Evolutionary conservation across 2,797 vertebrate genomes (phyloP).

Genomic region (Cuniculus paca): DNA sequence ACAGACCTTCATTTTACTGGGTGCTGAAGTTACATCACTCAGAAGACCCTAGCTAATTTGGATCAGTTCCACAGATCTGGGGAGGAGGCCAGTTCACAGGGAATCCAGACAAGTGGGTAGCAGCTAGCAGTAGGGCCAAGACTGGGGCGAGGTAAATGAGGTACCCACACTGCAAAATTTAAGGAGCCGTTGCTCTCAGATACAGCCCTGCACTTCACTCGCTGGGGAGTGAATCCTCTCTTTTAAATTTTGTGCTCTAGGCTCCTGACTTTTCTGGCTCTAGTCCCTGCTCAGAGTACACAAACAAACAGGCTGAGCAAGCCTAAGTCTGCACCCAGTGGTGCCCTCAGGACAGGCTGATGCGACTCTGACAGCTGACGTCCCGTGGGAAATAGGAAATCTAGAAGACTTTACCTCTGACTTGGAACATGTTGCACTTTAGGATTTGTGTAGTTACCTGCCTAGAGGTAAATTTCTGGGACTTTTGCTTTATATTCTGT

Average conservation of each 20-base stretch:
- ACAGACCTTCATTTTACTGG: background rate
- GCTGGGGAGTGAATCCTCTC: rapidly evolving
- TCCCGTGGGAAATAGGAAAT: background rate
- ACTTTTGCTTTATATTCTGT: constrained; percentile 22
- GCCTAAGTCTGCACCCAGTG: background rate
- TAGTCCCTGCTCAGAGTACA: background rate
- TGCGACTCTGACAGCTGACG: background rate
- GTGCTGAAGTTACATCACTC: background rate
- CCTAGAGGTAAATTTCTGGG: constrained; percentile 45
- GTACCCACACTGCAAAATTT: background rate
- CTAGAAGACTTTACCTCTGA: background rate
- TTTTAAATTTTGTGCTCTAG: background rate
- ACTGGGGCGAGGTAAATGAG: background rate
- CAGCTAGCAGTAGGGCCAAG: background rate
- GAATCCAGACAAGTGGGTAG: background rate
- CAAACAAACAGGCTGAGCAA: background rate
- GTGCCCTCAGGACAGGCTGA: background rate
- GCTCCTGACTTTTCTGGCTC: background rate
- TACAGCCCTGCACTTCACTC: background rate
- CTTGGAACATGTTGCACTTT: background rate
- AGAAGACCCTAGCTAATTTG: background rate
- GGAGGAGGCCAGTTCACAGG: background rate
- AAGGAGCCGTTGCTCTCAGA: background rate
- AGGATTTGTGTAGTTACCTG: background rate
- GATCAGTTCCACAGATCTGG: background rate